Conservation (phyloP, 2,113 vertebrate genomes). For the Burhinus bistriatus region DNA sequence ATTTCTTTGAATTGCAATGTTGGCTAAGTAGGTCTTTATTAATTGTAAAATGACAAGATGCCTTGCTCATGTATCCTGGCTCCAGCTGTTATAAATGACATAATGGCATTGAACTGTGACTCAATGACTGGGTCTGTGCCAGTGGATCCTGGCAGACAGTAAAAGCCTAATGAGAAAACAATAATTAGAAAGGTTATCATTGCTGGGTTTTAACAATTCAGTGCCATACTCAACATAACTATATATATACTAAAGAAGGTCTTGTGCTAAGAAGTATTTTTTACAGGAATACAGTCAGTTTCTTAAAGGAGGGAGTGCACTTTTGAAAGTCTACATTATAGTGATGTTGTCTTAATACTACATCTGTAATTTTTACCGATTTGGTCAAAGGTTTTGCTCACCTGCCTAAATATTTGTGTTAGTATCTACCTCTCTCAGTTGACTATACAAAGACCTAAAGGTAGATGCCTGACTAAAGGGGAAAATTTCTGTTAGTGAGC, state of each 20-base stretch:
- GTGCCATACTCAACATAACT: not conserved
- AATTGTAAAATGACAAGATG: not conserved
- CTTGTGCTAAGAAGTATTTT: not conserved
- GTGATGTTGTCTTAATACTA: not conserved
- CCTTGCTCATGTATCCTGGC: not conserved
- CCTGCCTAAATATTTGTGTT: not conserved
- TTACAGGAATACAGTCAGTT: not conserved
- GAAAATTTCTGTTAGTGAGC: not conserved
- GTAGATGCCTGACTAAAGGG: not conserved
- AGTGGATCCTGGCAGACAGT: not conserved
- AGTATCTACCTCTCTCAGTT: not conserved
- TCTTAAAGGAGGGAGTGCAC: not conserved
- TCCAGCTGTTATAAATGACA: not conserved
- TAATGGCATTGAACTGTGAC: not conserved
- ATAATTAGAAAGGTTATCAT: not conserved
- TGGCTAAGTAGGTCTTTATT: not conserved
- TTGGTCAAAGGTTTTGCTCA: not conserved
- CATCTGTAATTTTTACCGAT: not conserved
- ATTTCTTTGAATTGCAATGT: not conserved
- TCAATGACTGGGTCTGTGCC: not conserved
- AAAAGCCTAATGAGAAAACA: not conserved
- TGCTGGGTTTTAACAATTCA: not conserved
- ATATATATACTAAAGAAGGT: not conserved
- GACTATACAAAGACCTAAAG: not conserved
- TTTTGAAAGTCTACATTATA: not conserved